Evolutionary conservation across 2,888 invertebrate genomes (phyloP), one percentile per base, ranked within the genome.

Genomic region (Diplolepis rosae): DNA sequence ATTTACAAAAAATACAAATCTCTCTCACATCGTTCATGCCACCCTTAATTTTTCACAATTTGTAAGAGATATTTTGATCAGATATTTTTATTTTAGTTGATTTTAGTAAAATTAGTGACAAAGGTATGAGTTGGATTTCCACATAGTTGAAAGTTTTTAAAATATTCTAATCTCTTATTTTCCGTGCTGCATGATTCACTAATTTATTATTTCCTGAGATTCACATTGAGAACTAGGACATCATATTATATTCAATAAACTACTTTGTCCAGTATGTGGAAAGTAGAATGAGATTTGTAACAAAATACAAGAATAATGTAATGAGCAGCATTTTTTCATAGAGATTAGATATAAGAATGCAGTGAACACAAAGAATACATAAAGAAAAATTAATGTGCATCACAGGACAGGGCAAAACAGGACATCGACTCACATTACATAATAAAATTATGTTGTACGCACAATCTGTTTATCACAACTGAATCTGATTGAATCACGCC

Each of bases 1-100:
- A 66, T 86, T 85, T 66, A 69, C 73, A 18, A 82, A 82, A 70
- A 85, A 87, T 68, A 65, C 70, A 22, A 81, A 82, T 76, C 80
- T 84, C 15, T 80, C 84, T 22, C 79, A 85, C 65, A 42, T 86
- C 28, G 86, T 85, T 7, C 85, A 88, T 52, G 85, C 83, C 51
- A 52, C 77, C 54, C 75, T 88, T 35, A 82, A 85, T 68, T 22
- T 80, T 2, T 56, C 68, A n/a, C 85, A 88, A 80, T 80, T 81
- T 35, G 88, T 88, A 83, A 84, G 87, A 66, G 7, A 11, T 1
- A 28, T 28, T 51, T 42, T 42, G 45, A 27, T 18, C 27, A 7
- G 4, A 32, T 39, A 27, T 35, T 50, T 27, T 70, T 56, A 15
- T 45, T 4, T 15, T 45, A 15, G n/a, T n/a, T 9, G 15, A 45